phyloP scores from a whole-genome alignment of 2,113 vertebrate species.

The Actinemys pallida region DNA sequence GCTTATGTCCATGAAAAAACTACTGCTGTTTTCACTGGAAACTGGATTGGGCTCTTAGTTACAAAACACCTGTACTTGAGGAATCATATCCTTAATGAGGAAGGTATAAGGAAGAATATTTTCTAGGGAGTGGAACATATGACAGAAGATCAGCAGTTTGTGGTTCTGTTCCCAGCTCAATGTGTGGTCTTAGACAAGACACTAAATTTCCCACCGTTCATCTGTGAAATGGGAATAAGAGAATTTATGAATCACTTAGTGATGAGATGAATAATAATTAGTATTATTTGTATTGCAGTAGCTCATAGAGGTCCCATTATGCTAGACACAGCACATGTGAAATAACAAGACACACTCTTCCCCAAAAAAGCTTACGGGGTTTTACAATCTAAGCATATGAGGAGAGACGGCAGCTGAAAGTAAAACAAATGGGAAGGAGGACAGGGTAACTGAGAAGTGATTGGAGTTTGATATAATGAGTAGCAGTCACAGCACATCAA shows the following conservation, averaged over 20 bases:
- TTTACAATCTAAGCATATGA: background rate
- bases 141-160: background rate
- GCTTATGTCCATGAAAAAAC: background rate
- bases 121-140: background rate
- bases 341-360: background rate
- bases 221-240: background rate
- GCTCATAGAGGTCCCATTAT: background rate
- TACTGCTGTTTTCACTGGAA: background rate
- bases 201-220: background rate
- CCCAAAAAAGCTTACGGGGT: background rate
- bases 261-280: background rate
- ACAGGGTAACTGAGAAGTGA: slow-evolving; percentile 33
- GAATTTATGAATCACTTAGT: background rate
- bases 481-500: slow-evolving; percentile 23
- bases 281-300: background rate
- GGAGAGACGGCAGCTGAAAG: slow-evolving; percentile 32
- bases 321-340: background rate
- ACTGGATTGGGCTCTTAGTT: background rate
- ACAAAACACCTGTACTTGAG: background rate
- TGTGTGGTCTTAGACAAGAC: background rate
- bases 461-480: slow-evolving; percentile 31
- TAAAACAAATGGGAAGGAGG: slow-evolving; percentile 37
- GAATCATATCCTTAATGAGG: background rate
- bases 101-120: background rate
- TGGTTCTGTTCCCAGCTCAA: background rate